These are phyloP conservation scores for Onychomys arenicola DNA, from an alignment of 2,797 vertebrate genomes.

Conservation along the genomic window DNA sequence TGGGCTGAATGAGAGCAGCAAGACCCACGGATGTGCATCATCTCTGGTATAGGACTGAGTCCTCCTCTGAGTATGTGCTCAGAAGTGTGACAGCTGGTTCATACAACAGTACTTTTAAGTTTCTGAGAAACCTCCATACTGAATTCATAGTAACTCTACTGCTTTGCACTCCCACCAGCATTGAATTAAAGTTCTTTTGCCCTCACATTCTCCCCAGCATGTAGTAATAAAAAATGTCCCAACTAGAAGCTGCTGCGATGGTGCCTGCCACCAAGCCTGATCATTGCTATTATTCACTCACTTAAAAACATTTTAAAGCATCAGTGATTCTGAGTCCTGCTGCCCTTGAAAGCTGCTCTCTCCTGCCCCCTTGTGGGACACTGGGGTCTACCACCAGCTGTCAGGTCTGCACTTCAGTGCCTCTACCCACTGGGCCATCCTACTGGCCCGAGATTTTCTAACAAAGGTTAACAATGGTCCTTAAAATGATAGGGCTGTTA, in stretches of 20 bases:
- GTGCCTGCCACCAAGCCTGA: not conserved
- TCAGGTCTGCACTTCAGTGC: too few species aligned
- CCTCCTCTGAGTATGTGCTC: not conserved
- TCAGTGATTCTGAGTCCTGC: not conserved
- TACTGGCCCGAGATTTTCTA: not conserved
- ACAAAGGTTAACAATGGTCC: constrained; percentile 27
- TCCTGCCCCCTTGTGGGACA: not conserved
- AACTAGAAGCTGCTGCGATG: not conserved
- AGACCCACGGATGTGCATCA: not conserved
- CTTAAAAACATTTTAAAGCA: not conserved
- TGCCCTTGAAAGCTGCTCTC: not conserved
- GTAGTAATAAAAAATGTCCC: not conserved
- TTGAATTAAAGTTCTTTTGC: not conserved
- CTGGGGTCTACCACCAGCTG: not conserved
- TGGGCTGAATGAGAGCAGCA: not conserved
- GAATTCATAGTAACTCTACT: not conserved
- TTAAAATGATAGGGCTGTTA: constrained; percentile 33
- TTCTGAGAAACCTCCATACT: not conserved
- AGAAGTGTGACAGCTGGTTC: not conserved
- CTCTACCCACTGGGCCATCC: not conserved
- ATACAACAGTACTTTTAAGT: too few species aligned
- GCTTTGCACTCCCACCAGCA: not conserved
- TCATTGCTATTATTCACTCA: not conserved
- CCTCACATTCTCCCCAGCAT: not conserved
- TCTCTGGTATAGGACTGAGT: not conserved